phyloP scores from a whole-genome alignment of 1,140 invertebrate genomes.

The Lasaia peninsularis region DNA sequence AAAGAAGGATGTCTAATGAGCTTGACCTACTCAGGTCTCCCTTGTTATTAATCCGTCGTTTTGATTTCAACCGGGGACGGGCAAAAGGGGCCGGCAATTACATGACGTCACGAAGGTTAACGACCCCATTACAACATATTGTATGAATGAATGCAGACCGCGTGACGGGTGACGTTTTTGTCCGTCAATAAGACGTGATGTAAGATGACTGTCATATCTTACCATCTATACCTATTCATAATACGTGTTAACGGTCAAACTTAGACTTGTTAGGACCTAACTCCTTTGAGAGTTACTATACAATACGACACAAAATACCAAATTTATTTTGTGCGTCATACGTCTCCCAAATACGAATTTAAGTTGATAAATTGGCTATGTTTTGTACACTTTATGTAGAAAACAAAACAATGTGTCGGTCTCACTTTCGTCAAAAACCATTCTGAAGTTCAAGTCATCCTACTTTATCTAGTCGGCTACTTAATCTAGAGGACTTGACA shows the following conservation, averaged over 20 bases:
- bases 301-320: no score
- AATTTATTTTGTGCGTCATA: no score
- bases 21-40: constrained; percentile 73
- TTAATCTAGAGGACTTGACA: no score
- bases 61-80: constrained; percentile 66
- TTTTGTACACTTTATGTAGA: no score
- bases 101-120: constrained; percentile 73
- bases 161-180: constrained; percentile 65
- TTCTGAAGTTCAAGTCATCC: no score
- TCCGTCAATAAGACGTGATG: constrained; percentile 40
- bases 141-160: constrained; percentile 72
- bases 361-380: no score
- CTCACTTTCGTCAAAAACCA: no score
- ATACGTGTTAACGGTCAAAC: neutral
- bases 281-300: no score
- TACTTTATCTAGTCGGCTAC: no score
- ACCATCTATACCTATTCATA: neutral
- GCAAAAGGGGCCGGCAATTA: constrained; percentile 72
- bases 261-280: no score
- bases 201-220: constrained; percentile 30
- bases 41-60: constrained; percentile 73
- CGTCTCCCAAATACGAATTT: no score
- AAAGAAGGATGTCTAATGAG: constrained; percentile 43
- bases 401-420: no score
- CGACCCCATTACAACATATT: constrained; percentile 74